Percentiles rank a stretch among this genome's conserved stretches.
Evolutionary conservation across 2,888 invertebrate genomes (phyloP).

Genomic region (Plebejus argus): DNA sequence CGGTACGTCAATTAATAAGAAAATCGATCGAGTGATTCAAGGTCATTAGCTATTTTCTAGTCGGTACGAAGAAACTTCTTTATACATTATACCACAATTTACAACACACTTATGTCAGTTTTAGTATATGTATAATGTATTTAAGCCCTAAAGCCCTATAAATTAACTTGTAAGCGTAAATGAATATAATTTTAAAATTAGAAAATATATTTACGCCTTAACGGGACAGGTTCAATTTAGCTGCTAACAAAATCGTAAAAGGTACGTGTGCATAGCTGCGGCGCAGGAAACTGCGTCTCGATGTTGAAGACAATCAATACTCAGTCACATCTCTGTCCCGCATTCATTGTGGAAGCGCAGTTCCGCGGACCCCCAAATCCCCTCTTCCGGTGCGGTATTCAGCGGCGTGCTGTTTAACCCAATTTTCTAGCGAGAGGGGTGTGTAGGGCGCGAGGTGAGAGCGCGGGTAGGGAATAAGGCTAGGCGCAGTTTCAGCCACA

Average conservation of each 20-base stretch:
- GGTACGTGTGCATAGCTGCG: conserved; percentile 47
- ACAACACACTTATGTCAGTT: too few species aligned
- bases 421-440: conserved; percentile 76
- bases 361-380: conserved; percentile 72
- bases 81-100: too few species aligned
- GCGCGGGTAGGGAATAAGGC: conserved; percentile 45
- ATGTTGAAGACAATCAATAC: conserved; percentile 74
- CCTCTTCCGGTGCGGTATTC: conserved; percentile 73
- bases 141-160: too few species aligned
- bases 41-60: too few species aligned
- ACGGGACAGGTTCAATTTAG: background rate
- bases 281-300: conserved; percentile 60
- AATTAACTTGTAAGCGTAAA: too few species aligned
- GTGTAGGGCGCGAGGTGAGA: conserved; percentile 61
- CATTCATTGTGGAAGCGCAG: conserved; percentile 74
- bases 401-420: conserved; percentile 78
- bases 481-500: conserved; percentile 69
- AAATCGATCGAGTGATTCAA: too few species aligned
- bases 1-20: too few species aligned
- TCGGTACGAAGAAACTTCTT: too few species aligned
- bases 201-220: too few species aligned
- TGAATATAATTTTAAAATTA: too few species aligned
- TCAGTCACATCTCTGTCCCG: conserved; percentile 76
- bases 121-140: too few species aligned
- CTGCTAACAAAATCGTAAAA: conserved; percentile 30